These are phyloP conservation scores for Bungarus multicinctus DNA, from an alignment of 2,113 vertebrate genomes.

Conservation along the genomic window DNA sequence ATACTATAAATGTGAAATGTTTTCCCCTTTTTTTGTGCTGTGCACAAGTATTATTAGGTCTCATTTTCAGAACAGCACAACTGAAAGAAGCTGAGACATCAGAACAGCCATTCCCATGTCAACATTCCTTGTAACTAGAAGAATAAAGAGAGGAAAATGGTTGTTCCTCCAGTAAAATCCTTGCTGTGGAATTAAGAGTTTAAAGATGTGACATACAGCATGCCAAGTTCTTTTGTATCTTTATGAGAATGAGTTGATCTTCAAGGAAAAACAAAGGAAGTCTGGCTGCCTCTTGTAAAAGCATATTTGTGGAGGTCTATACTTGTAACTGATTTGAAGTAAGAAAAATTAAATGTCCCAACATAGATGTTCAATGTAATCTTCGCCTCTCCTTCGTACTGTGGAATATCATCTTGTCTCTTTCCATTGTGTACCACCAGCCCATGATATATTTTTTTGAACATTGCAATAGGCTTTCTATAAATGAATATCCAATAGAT, in stretches of 20 bases:
- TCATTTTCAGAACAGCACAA: background rate
- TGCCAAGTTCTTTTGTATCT: background rate
- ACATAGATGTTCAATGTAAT: background rate
- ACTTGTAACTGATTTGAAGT: background rate
- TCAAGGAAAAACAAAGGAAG: background rate
- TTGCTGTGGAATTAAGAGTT: background rate
- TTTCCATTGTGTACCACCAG: background rate
- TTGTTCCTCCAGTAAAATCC: background rate
- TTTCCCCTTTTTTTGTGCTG: background rate
- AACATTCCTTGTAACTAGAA: background rate
- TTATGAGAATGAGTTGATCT: background rate
- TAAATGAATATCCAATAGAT: constrained; percentile 10
- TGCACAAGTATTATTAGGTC: background rate
- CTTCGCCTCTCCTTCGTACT: background rate
- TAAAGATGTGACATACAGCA: background rate
- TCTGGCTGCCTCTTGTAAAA: too few species aligned
- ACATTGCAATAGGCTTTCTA: background rate
- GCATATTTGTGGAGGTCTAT: rapidly evolving
- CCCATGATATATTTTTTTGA: background rate
- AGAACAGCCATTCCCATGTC: background rate
- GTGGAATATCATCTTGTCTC: background rate
- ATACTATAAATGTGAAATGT: background rate
- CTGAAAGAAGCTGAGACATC: background rate
- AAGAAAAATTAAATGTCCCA: background rate
- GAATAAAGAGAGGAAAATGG: background rate